These are phyloP conservation scores for Melanotaenia pygmaea DNA, from an alignment of 2,797 vertebrate species.

Conservation along the genomic window DNA sequence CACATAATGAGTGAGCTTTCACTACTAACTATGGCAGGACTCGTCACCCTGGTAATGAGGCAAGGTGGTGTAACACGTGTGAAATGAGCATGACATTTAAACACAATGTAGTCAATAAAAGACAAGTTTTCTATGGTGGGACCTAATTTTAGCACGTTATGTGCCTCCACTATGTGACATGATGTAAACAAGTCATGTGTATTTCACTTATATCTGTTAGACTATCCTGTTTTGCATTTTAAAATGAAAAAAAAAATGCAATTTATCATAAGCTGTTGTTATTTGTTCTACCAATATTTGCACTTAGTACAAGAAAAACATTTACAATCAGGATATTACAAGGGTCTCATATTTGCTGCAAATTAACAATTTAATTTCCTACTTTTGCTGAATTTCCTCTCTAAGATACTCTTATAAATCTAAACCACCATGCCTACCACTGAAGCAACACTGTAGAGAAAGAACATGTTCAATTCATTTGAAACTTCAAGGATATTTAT, in stretches of 20 bases:
- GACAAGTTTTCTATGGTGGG: background rate
- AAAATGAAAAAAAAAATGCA: background rate
- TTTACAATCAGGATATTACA: slow-evolving; percentile 5
- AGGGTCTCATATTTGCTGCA: slow-evolving; percentile 4
- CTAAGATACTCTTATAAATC: slow-evolving; percentile 20
- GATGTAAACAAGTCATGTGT: background rate
- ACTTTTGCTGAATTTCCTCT: slow-evolving; percentile 14
- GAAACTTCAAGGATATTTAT: slow-evolving; percentile 32
- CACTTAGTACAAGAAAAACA: slow-evolving; percentile 9
- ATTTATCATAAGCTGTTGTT: background rate
- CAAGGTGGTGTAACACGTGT: background rate
- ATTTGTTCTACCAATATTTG: slow-evolving; percentile 10
- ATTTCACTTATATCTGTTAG: background rate
- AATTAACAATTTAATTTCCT: slow-evolving; percentile 17
- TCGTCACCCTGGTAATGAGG: background rate
- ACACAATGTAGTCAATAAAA: background rate
- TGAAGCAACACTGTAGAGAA: slow-evolving; percentile 24
- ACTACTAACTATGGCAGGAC: background rate
- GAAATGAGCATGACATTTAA: background rate
- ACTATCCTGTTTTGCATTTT: background rate
- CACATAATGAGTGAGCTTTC: background rate
- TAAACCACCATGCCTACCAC: slow-evolving; percentile 11
- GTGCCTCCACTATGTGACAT: background rate
- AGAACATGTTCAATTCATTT: slow-evolving; percentile 11
- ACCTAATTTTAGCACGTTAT: background rate